A percentile compares a stretch with the other conserved stretches of the same genome.
Conservation (phyloP, 2,113 vertebrate species). For the Chionodraco myersi region DNA sequence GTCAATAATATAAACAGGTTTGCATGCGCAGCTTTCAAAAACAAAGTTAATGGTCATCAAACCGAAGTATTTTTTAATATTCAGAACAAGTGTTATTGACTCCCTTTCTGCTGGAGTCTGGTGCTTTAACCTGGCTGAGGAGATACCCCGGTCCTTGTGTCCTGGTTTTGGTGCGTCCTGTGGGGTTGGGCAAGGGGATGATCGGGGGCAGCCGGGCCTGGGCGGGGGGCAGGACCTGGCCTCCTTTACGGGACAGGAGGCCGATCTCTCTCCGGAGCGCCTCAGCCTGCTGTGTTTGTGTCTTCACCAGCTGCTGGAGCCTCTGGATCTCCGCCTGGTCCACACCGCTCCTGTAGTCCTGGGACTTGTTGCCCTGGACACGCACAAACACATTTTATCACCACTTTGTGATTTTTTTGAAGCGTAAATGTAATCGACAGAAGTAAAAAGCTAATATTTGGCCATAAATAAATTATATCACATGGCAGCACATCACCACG, state of each 20-base stretch:
- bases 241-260: slow-evolving; percentile 80
- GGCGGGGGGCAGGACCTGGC: slow-evolving; percentile 76
- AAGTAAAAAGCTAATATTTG: too few species aligned
- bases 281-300: slow-evolving; percentile 63
- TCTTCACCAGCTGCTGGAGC: slow-evolving; percentile 79
- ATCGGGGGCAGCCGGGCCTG: slow-evolving; percentile 29
- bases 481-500: too few species aligned
- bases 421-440: too few species aligned
- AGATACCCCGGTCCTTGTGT: neutral
- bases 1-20: too few species aligned
- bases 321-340: slow-evolving; percentile 74
- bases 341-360: slow-evolving; percentile 56
- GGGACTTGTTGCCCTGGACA: slow-evolving; percentile 82
- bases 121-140: neutral
- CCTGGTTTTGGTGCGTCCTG: neutral
- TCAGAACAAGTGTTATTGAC: neutral
- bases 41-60: neutral
- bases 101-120: slow-evolving; percentile 1
- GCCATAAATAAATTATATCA: too few species aligned
- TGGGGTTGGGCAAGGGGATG: neutral
- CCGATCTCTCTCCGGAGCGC: slow-evolving; percentile 83
- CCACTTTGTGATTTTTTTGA: too few species aligned
- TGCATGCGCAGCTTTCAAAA: neutral
- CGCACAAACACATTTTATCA: too few species aligned
- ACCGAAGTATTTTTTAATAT: slow-evolving; percentile 6